Percentiles rank a stretch among this genome's conserved stretches.
Evolutionary conservation across 2,888 invertebrate species (phyloP).

Genomic region (Alentia gelatinosa): DNA sequence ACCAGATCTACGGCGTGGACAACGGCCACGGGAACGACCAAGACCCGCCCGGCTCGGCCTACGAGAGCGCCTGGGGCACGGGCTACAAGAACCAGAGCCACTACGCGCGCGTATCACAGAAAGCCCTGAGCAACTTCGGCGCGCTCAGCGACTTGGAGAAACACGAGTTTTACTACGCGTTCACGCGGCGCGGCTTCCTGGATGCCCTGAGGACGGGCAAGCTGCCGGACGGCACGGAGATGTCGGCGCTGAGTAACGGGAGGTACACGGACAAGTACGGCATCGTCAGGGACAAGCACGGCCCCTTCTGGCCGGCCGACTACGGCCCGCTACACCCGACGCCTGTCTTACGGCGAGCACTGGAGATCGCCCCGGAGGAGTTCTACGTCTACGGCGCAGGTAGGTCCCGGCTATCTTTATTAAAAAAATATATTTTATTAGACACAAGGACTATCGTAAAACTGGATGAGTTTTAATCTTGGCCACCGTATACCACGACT

Average conservation of each 20-base stretch:
- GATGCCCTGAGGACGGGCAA: conserved; percentile 72
- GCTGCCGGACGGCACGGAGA: conserved; percentile 72
- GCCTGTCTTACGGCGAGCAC: conserved; percentile 65
- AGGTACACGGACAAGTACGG: conserved; percentile 76
- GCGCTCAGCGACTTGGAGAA: conserved; percentile 59
- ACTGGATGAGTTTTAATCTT: too few relatives aligned
- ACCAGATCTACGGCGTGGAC: not conserved
- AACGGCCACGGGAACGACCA: not conserved
- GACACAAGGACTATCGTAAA: too few relatives aligned
- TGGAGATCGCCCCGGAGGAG: conserved; percentile 4
- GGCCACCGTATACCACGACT: too few relatives aligned
- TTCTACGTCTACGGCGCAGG: conserved; percentile 15
- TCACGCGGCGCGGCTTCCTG: conserved; percentile 74
- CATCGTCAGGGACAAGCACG: conserved; percentile 74
- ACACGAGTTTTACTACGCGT: conserved; percentile 65
- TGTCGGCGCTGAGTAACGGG: conserved; percentile 68
- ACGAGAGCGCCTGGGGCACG: not conserved
- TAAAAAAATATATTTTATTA: not conserved
- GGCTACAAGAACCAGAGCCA: conserved; percentile 63
- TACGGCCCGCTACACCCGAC: conserved; percentile 76
- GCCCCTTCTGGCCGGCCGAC: conserved; percentile 80
- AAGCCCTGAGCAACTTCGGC: conserved; percentile 61
- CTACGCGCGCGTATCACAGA: conserved; percentile 52
- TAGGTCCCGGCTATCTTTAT: not conserved
- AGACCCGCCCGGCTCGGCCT: not conserved